A percentile compares a stretch with the other conserved stretches of the same genome.
phyloP scores from a whole-genome alignment of 2,888 invertebrate species.

The Tetramorium bicarinatum region DNA sequence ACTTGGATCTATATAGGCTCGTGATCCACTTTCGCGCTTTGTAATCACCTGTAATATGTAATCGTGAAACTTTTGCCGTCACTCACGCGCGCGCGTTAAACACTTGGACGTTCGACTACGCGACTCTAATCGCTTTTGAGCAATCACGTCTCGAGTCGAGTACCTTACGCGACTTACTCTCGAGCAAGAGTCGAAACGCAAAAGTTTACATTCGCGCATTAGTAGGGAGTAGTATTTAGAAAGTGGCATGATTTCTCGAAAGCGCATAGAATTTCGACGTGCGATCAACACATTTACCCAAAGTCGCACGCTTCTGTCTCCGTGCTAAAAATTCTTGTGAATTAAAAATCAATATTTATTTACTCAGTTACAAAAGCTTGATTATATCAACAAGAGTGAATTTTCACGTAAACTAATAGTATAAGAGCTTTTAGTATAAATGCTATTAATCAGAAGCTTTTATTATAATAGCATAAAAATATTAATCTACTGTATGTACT shows the following conservation, averaged over 20 bases:
- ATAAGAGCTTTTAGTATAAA: not conserved
- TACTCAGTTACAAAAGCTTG: too few species aligned
- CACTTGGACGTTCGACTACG: not conserved
- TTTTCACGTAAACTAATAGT: slow-evolving; percentile 6
- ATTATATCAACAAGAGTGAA: not conserved
- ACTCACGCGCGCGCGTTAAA: not conserved
- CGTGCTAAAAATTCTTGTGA: not conserved
- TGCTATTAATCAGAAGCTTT: not conserved
- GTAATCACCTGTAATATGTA: slow-evolving; percentile 24
- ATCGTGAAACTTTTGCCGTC: slow-evolving; percentile 19
- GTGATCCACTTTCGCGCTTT: not conserved
- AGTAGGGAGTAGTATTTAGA: slow-evolving; percentile 10
- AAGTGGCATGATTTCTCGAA: not conserved
- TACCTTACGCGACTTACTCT: not conserved
- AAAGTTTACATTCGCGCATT: slow-evolving; percentile 6
- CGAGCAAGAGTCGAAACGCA: not conserved
- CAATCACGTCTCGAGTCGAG: not conserved
- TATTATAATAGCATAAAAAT: slow-evolving; percentile 29
- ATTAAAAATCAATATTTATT: slow-evolving; percentile 7
- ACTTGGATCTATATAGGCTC: not conserved
- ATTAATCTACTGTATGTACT: not conserved
- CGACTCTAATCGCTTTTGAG: not conserved
- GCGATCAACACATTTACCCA: not conserved
- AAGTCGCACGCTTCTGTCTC: not conserved
- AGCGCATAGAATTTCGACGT: not conserved